Base-by-base conservation (phyloP, 2,797 vertebrate species). In the Buceros bicornis region DNA sequence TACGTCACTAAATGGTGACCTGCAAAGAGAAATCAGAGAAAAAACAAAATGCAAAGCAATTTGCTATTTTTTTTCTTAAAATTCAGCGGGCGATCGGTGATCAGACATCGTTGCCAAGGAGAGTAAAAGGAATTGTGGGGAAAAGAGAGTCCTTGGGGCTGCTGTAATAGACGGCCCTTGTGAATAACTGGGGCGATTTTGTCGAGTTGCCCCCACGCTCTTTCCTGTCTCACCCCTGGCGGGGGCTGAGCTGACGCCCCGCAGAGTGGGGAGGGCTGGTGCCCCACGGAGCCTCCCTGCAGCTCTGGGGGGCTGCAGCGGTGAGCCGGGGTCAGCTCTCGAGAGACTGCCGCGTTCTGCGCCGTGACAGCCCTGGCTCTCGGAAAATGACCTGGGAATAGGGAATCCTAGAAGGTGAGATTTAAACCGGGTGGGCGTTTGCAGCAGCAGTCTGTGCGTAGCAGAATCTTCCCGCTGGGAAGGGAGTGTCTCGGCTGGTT, bases 41-140 rank as follows among this genome's bases (percentile, higher is more conserved):
- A 51, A 87, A 42, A 14, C 20, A 73, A 82, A 92, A 85, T 16
- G 65, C 31, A 84, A 93, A 96, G 37, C 58, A 67, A 73, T 94
- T 57, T 56, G 65, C 25, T 83, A 69, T 83, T 95, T 91, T 60
- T 19, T 82, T 13, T 64, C 67, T 79, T 96, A 67, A 93, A 92
- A 89, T 89, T 84, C 86, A 79, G 61, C 64, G 26, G 62, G 62
- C 67, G 81, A 60, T 81, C 82, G 37, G 40, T 5, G 24, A 95
- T 72, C 33, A 42, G 93, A 88, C 57, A 18, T 51, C 72, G 94
- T 88, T 78, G n/a, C n/a, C 40, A 21, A 31, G 61, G 60, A 85
- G 51, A 61, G 16, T 82, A 40, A 42, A 93, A 93, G 70, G 54
- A 94, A 79, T n/a, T 25, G 57, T 79, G 80, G 12, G 70, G 60